Evolutionary conservation across 2,113 vertebrate species (phyloP).

Genomic region (Brachirus orientalis): DNA sequence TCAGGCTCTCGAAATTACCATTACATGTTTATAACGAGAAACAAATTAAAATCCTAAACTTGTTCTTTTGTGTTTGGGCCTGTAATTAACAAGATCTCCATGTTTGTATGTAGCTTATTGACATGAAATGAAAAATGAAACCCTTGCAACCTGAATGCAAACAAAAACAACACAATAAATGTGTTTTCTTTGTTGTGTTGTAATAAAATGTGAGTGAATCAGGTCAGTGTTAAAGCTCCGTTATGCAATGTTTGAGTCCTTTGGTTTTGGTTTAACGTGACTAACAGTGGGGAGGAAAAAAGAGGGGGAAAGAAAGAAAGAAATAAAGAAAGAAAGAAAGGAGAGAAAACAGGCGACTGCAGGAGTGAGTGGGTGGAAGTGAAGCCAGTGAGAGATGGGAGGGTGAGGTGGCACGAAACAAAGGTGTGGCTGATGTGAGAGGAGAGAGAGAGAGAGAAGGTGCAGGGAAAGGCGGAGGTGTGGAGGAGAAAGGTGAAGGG

Average conservation of each 20-base stretch:
- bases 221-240: too few species aligned
- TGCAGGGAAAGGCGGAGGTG: slow-evolving; percentile 24
- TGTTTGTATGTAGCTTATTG: too few species aligned
- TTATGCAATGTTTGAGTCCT: neutral
- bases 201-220: too few species aligned
- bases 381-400: slow-evolving; percentile 7
- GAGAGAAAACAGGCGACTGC: neutral
- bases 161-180: too few species aligned
- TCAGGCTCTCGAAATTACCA: too few species aligned
- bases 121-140: too few species aligned
- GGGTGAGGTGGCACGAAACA: slow-evolving; percentile 49
- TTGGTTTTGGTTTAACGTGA: neutral
- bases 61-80: too few species aligned
- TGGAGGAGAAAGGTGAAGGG: slow-evolving; percentile 43
- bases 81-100: too few species aligned
- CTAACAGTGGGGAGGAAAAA: neutral
- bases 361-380: slow-evolving; percentile 29
- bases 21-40: too few species aligned
- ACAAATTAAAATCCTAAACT: too few species aligned
- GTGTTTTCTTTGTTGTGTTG: too few species aligned
- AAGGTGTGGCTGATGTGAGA: slow-evolving; percentile 49
- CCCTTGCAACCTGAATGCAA: too few species aligned
- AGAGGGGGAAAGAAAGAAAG: neutral
- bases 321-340: neutral
- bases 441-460: slow-evolving; percentile 39